These are phyloP conservation scores for Paradisaea rubra DNA, from an alignment of 2,113 vertebrate species.

Conservation along the genomic window DNA sequence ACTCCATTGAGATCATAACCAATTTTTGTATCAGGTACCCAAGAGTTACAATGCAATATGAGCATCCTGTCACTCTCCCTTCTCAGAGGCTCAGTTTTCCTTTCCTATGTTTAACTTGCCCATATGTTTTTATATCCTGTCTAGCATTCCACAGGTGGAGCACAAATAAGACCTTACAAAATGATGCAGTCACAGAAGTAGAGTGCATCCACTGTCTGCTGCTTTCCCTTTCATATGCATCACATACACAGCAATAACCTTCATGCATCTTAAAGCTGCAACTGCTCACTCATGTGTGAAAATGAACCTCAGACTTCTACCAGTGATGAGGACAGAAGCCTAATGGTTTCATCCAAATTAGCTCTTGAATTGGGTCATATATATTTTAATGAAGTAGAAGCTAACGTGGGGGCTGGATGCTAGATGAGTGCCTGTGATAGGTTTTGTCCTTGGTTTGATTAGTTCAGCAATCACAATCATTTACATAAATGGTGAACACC, in stretches of 20 bases:
- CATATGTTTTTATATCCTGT: background rate
- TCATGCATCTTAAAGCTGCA: conserved; percentile 52
- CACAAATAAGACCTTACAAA: background rate
- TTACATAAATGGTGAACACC: conserved; percentile 14
- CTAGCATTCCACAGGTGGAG: background rate
- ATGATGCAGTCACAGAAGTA: background rate
- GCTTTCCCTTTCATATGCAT: background rate
- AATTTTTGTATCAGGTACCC: background rate
- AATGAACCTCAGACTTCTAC: conserved; percentile 39
- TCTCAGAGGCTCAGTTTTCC: background rate
- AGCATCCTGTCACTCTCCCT: background rate
- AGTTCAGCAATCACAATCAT: conserved; percentile 36
- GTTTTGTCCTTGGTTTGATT: conserved; percentile 56
- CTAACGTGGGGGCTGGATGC: conserved; percentile 3
- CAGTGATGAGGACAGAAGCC: conserved; percentile 28
- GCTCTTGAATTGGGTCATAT: conserved; percentile 36
- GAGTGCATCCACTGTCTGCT: background rate
- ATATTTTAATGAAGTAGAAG: conserved; percentile 57
- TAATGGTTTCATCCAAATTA: conserved; percentile 56
- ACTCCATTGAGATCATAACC: background rate
- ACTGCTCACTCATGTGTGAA: conserved; percentile 41
- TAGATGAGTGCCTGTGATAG: conserved; percentile 16
- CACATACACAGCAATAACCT: conserved; percentile 26
- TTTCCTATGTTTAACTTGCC: background rate
- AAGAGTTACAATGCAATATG: background rate